phyloP scores from a whole-genome alignment of 2,113 vertebrate species.

The Chionomys nivalis region DNA sequence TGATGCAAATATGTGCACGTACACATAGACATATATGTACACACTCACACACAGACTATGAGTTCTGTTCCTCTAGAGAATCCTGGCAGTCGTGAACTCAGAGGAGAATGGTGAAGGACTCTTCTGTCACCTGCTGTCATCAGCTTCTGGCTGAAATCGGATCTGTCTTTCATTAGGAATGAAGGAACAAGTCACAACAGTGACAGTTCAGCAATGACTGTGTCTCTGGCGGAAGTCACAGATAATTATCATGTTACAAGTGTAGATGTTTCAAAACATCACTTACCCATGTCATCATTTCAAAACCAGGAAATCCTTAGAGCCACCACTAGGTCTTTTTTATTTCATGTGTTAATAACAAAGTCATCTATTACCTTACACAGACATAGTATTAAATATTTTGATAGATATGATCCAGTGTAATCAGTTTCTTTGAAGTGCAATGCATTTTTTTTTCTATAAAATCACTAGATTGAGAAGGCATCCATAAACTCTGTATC shows the following conservation, averaged over 20 bases:
- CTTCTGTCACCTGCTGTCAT: not conserved
- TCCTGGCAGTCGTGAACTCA: not conserved
- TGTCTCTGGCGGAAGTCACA: not conserved
- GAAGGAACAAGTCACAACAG: not conserved
- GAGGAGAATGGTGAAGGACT: not conserved
- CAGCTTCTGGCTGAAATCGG: slow-evolving; percentile 18
- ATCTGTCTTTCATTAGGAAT: not conserved
- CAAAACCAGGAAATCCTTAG: not conserved
- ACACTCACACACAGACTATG: not conserved
- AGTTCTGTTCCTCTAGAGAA: not conserved
- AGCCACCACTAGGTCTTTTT: not conserved
- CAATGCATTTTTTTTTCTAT: not conserved
- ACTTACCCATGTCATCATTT: slow-evolving; percentile 30
- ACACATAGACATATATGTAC: not conserved
- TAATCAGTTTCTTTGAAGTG: slow-evolving; percentile 50
- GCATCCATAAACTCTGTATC: not conserved
- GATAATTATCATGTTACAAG: not conserved
- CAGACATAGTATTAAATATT: slow-evolving; percentile 44
- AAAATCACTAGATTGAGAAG: not conserved
- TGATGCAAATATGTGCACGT: not conserved
- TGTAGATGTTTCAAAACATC: slow-evolving; percentile 15
- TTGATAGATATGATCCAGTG: slow-evolving; percentile 31
- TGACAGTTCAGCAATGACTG: not conserved
- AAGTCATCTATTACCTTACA: not conserved
- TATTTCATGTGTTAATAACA: slow-evolving; percentile 14